Base-by-base conservation (phyloP, 2,888 invertebrate species). In the Polydrusus cervinus region DNA sequence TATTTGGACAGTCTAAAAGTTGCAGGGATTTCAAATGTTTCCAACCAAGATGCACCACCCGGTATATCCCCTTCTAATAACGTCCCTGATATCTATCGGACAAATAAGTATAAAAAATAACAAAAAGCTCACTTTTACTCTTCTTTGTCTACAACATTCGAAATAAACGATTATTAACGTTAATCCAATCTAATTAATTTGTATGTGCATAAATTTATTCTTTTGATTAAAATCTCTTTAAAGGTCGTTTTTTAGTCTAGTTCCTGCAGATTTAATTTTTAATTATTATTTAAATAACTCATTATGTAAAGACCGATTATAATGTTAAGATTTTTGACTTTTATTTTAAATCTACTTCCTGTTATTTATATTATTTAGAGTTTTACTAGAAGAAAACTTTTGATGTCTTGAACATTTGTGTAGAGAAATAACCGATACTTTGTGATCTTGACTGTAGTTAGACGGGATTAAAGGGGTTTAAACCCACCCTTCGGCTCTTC, bases 191-290 rank as follows among this genome's bases (percentile, higher is more conserved):
- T 25, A 25, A 53, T 53, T 25, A 30, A 20, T 53, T n/a, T 30
- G 53, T 53, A 34, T 10, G 34, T 34, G 7, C 34, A 34, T 34
- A 13, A 53, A 53, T 53, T 53, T 30, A 53, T 25, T 53, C 53
- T 1, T 25, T 53, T n/a, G 53, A 53, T 53, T 30, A 25, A 10
- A 13, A 53, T 53, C 53, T n/a, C 25, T 30, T 53, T 53, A 25
- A 53, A 53, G 53, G 53, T 53, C 53, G 16, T 30, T n/a, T 53
- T 53, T 53, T 30, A 53, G 53, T 53, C 25, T 30, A 53, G 53
- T 53, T 53, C 53, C 53, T 53, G 25, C 20, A 53, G 47, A 16
- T 47, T 47, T 16, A 47, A 16, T 20, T 53, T 53, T 53, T 53
- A 53, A 53, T 53, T 53, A 30, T 5, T n/a, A 53, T 13, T 25